Evolutionary conservation across 2,888 invertebrate genomes (phyloP), one percentile per base, ranked within the genome.

Genomic region (Ormyrus nitidulus): DNA sequence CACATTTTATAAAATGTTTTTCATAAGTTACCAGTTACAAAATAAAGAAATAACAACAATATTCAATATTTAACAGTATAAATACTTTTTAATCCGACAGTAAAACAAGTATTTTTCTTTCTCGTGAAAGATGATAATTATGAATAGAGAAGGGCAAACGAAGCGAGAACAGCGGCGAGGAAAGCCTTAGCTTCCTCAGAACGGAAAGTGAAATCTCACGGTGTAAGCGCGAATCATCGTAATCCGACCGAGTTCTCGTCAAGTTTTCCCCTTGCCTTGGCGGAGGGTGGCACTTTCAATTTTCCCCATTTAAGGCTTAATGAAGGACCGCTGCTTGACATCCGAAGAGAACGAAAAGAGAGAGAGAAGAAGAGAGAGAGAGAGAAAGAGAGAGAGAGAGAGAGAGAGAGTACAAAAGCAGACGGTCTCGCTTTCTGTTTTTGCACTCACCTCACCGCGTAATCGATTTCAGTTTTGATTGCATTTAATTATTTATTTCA

Each of bases 301-400:
- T 87, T 87, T 86, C 86, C 83, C 85, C 85, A 86, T 87, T 86
- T 87, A 84, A 83, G 78, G 78, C 83, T 76, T 87, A 87, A 88
- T 85, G 86, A 87, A 87, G 87, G 84, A 84, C 84, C 84, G 78
- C 84, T 44, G 54, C 68, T 68, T 51, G 73, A 54, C 73, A 44
- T 54, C 54, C 48, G 19, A 34, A 48, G 56, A 49, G 70, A 13
- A 44, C 11, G 19, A 49, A 44, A 49, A 49, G 53, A 68, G 9
- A 51, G 13, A 56, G 49, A 69, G 11, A 13, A 6, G 56, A 9
- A 11, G 49, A 11, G 8, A n/a, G 51, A 53, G 34, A 19, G 49
- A 34, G 34, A 3, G 19, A 44, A 44, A 19, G 54, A 51, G 10
- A 34, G 10, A 19, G 34, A 48, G 48, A 48, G n/a, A 51, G 19